Conservation (phyloP, 2,113 vertebrate species). For the Ginglymostoma cirratum region DNA sequence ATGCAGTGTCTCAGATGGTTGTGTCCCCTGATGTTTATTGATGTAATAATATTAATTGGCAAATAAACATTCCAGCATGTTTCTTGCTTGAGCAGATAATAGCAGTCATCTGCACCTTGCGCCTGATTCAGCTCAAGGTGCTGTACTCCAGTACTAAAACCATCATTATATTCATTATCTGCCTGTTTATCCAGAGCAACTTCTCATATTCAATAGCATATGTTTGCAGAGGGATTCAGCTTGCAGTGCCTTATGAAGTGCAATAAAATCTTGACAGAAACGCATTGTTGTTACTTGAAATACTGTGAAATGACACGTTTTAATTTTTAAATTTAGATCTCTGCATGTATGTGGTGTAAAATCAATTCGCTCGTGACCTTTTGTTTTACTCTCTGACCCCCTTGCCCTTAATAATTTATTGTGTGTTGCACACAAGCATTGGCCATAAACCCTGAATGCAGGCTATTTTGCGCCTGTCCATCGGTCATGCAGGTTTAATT, state of each 20-base stretch:
- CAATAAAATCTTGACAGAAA: constrained; percentile 7
- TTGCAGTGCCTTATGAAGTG: neutral
- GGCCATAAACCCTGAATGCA: constrained; percentile 17
- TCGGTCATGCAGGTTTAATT: constrained; percentile 33
- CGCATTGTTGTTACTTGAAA: neutral
- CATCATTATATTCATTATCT: neutral
- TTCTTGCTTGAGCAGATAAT: neutral
- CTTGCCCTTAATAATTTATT: constrained; percentile 22
- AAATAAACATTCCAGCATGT: neutral
- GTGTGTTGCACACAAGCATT: neutral
- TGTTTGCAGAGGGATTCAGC: neutral
- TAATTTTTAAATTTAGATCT: neutral
- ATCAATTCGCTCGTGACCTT: constrained; percentile 11
- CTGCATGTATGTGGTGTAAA: neutral
- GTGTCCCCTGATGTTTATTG: neutral
- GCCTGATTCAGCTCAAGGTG: neutral
- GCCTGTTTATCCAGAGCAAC: constrained; percentile 4
- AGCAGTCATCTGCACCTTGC: neutral
- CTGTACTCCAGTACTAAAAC: neutral
- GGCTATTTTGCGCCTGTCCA: constrained; percentile 9
- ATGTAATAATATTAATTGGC: neutral
- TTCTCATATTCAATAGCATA: neutral
- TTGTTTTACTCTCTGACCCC: neutral
- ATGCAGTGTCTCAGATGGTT: neutral
- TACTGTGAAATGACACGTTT: neutral